These are phyloP conservation scores for Caenorhabditis remanei DNA, from an alignment of 1,140 invertebrate species.

Conservation along the genomic window DNA sequence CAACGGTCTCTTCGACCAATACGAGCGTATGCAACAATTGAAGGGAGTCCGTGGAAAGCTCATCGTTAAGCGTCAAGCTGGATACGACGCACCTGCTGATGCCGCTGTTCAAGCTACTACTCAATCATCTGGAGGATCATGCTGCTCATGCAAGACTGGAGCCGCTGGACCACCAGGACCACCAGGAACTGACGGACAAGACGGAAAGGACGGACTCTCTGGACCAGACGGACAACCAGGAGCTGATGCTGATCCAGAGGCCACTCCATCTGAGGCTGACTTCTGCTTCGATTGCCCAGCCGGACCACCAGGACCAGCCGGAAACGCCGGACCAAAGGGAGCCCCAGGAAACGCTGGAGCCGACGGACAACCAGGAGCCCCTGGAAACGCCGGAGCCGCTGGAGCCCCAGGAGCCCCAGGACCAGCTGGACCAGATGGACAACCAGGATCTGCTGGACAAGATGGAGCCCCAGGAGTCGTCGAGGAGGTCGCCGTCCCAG, in stretches of 20 bases:
- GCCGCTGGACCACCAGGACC: constrained; percentile 63
- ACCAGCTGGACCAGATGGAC: constrained; percentile 66
- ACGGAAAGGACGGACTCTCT: constrained; percentile 66
- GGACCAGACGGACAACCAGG: constrained; percentile 66
- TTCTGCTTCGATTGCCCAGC: constrained; percentile 73
- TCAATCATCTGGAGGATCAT: constrained; percentile 52
- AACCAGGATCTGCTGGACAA: constrained; percentile 64
- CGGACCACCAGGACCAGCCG: constrained; percentile 68
- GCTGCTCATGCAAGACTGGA: constrained; percentile 64
- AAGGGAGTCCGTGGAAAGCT: constrained; percentile 64
- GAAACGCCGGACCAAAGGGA: constrained; percentile 70
- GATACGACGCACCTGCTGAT: constrained; percentile 63
- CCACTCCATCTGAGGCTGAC: constrained; percentile 60
- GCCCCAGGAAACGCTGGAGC: constrained; percentile 65
- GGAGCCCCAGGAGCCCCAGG: constrained; percentile 64
- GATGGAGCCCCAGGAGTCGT: constrained; percentile 63
- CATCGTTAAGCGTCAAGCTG: constrained; percentile 63
- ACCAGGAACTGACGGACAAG: constrained; percentile 67
- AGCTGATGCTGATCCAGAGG: constrained; percentile 66
- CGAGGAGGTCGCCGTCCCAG: constrained; percentile 59
- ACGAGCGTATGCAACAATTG: constrained; percentile 64
- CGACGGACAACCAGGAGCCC: constrained; percentile 61
- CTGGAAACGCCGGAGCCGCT: constrained; percentile 61
- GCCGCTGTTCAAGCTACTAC: constrained; percentile 58
- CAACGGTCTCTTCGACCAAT: constrained; percentile 67